Conservation (phyloP, 2,113 vertebrate genomes). For the Tragulus kanchil region DNA sequence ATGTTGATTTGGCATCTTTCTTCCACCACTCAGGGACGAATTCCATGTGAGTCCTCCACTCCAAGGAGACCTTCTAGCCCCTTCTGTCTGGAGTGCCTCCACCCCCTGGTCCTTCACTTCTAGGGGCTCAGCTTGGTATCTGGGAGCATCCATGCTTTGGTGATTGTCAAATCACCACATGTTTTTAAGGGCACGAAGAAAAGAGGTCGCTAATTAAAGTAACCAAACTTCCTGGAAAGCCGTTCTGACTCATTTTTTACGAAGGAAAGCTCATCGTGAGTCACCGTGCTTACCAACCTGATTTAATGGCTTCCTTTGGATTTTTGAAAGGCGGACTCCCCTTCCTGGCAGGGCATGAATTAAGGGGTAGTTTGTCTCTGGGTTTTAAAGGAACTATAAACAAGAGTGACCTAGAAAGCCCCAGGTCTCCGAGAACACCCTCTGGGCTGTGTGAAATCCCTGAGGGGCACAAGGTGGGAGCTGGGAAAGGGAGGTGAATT, state of each 20-base stretch:
- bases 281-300: conserved; percentile 78
- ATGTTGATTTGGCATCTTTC: neutral
- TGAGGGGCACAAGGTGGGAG: neutral
- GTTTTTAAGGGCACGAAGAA: conserved; percentile 70
- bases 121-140: neutral
- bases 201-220: conserved; percentile 80
- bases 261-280: conserved; percentile 80
- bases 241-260: conserved; percentile 59
- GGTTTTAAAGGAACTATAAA: conserved; percentile 78
- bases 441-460: conserved; percentile 67
- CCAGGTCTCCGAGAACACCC: conserved; percentile 36
- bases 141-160: neutral
- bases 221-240: conserved; percentile 86
- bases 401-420: conserved; percentile 64
- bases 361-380: conserved; percentile 80
- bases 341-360: conserved; percentile 74
- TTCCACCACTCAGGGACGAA: neutral
- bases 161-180: conserved; percentile 53
- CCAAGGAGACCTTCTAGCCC: neutral
- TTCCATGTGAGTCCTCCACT: neutral
- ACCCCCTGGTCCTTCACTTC: neutral
- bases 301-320: conserved; percentile 83
- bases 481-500: neutral
- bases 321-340: conserved; percentile 77
- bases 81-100: neutral